Evolutionary conservation across 2,888 invertebrate species (phyloP), one percentile per base, ranked within the genome.

Genomic region (Agonum fuliginosum): DNA sequence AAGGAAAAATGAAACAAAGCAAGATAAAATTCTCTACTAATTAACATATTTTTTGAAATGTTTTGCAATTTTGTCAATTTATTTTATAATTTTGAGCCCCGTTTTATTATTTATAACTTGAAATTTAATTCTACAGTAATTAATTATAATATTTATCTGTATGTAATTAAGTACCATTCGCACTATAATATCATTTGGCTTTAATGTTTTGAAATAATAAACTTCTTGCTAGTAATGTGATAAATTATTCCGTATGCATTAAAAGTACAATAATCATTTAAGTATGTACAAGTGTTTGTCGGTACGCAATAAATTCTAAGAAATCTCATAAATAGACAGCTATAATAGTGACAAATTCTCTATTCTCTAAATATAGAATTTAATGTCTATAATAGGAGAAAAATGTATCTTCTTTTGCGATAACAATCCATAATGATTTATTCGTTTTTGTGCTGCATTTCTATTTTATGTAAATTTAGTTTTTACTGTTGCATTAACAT

Each of bases 391-490:
- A 30, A 17, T 27, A 30, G 30, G 58, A 30, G 30, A 62, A 27
- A 30, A 62, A 62, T 62, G 30, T 30, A 62, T 62, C 12, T 17
- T 27, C 17, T 43, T 14, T 12, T 14, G 14, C 37, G 54, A 54
- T 54, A 54, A 54, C 5, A 27, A 30, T 30, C 58, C 58, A 62
- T 62, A 62, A 27, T 62, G 54, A 62, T 62, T 62, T 62, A 30
- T 62, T 30, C 30, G 8, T 62, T 62, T 30, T 62, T 62, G 27
- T 62, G 27, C 10, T 62, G 58, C 58, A 62, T 62, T 62, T 62
- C 58, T 62, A 62, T 62, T 62, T 30, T 62, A 62, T 62, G 58
- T 62, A 27, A 62, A 62, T 62, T 62, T 58, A 58, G 58, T 58
- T 58, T 58, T 51, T 54, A 24, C 54, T 37, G 6, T 12, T 46